A percentile compares a stretch with the other conserved stretches of the same genome.
Conservation (phyloP, 2,888 invertebrate species). For the Euspilapteryx auroguttella region DNA sequence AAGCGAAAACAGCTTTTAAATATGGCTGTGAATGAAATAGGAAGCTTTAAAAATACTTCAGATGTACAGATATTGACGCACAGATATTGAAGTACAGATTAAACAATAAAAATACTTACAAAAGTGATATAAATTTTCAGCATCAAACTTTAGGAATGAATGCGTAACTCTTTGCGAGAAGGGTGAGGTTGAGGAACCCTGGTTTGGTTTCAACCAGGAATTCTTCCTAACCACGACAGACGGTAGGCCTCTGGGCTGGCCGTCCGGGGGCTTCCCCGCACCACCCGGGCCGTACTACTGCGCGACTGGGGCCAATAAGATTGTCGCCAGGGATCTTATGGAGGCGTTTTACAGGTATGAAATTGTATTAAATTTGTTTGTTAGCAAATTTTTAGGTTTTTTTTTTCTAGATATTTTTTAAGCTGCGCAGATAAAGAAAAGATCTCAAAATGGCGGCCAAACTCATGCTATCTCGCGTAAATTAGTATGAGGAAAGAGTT, state of each 20-base stretch:
- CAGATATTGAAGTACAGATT: too few relatives aligned
- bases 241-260: constrained; percentile 74
- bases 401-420: too few relatives aligned
- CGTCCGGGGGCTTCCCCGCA: constrained; percentile 67
- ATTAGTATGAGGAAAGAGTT: too few relatives aligned
- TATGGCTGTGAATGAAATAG: too few relatives aligned
- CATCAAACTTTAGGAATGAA: constrained; percentile 29
- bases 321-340: constrained; percentile 78
- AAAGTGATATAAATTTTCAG: too few relatives aligned
- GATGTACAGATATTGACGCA: too few relatives aligned
- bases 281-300: constrained; percentile 83
- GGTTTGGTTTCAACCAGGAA: constrained; percentile 77
- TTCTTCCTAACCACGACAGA: constrained; percentile 40
- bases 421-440: too few relatives aligned
- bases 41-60: too few relatives aligned
- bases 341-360: constrained; percentile 69
- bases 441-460: too few relatives aligned
- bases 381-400: neutral
- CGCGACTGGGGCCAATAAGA: constrained; percentile 76
- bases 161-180: constrained; percentile 58
- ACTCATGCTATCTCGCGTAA: too few relatives aligned
- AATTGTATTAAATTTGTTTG: neutral
- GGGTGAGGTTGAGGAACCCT: constrained; percentile 63
- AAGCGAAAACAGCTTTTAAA: too few relatives aligned
- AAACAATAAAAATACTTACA: too few relatives aligned